Evolutionary conservation across 2,888 invertebrate genomes (phyloP), one percentile per base, ranked within the genome.

Genomic region (Himalopsyche tibetana): DNA sequence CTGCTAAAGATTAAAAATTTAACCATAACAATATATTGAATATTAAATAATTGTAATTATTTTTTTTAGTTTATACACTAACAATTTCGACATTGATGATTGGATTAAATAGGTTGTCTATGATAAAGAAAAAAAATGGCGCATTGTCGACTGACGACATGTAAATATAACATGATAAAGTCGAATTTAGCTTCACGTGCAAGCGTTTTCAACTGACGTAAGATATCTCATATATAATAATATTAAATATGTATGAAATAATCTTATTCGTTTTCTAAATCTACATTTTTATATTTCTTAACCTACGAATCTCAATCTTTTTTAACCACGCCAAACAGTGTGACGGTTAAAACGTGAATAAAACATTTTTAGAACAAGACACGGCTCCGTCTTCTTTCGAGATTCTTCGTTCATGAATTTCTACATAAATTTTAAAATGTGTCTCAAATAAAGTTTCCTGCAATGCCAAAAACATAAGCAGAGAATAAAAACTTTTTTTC

Each of bases 391-490:
- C 63, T 56, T 19, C n/a, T 19, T 19, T 6, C 19, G 63, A n/a
- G n/a, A 8, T 63, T 63, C 63, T 63, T 63, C 28, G 63, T 63
- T 19, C 63, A 63, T 63, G 19, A 63, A 63, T 63, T 63, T 63
- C 63, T n/a, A 63, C 63, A 63, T 63, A 63, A 63, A 63, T 63
- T 63, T 63, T 63, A 19, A 63, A 63, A 19, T 63, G 63, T 63
- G 63, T 63, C 63, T n/a, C 63, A 63, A 63, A 63, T 63, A 63
- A 63, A 63, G 63, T 63, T 63, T 63, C 63, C 63, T 28, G 63
- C 28, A 63, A 63, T 19, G 63, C 63, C 63, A 19, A n/a, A 63
- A 63, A 63, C 63, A 63, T 63, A 63, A 19, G 63, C 63, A 63
- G 8, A 11, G 19, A 63, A 63, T 63, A 19, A 63, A 19, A 63